Evolutionary conservation across 1,140 invertebrate genomes (phyloP).

Genomic region (Sarcophaga peregrina): DNA sequence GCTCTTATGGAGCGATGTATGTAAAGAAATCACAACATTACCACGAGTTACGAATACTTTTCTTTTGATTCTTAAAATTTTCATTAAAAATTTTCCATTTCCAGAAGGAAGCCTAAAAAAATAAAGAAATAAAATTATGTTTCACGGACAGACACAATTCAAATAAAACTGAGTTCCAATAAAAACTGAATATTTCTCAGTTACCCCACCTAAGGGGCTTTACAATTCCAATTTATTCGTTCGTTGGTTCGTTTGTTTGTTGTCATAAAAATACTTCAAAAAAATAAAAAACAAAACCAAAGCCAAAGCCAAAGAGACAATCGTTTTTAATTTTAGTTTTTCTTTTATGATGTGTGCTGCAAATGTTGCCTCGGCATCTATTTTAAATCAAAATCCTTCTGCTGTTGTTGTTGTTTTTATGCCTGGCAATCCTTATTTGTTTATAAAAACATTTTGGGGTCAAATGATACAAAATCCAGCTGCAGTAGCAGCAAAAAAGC

Average conservation of each 20-base stretch:
- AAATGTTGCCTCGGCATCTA: neutral
- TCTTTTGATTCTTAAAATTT: no score
- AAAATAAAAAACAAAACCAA: no score
- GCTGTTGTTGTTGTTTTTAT: no score
- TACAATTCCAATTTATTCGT: neutral
- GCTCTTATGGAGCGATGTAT: no score
- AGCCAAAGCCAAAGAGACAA: neutral
- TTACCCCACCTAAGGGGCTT: constrained; percentile 20
- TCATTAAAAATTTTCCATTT: no score
- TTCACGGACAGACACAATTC: no score
- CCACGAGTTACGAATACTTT: no score
- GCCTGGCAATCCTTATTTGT: neutral
- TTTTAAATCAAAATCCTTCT: neutral
- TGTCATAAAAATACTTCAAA: constrained; percentile 1
- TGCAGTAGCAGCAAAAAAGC: neutral
- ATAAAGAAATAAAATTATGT: no score
- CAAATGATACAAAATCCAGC: neutral
- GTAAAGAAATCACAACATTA: no score
- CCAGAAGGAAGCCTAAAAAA: no score
- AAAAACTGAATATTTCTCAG: no score
- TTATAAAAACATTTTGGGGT: constrained; percentile 1
- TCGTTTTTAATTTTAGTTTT: neutral
- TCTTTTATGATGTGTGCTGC: constrained; percentile 13
- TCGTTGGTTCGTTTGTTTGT: neutral
- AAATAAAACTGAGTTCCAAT: no score